Evolutionary conservation across 2,797 vertebrate genomes (phyloP).

Genomic region (Sebastes nivosus): DNA sequence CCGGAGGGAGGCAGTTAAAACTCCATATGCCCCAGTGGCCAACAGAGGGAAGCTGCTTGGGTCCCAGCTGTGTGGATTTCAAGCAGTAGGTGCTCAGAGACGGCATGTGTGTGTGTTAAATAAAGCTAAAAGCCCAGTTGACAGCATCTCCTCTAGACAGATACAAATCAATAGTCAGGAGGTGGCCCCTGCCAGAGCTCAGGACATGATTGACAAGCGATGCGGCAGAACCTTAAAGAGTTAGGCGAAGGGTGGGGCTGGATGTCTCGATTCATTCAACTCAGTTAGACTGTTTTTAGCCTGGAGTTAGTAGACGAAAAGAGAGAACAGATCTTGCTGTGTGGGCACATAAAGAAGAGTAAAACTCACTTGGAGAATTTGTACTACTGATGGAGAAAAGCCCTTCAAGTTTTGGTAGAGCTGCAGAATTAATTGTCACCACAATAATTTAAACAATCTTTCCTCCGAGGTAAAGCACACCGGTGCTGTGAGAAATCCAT

Average conservation of each 20-base stretch:
- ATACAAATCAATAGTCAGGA: slow-evolving; percentile 68
- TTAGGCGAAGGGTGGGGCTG: slow-evolving; percentile 42
- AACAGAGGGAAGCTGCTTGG: slow-evolving; percentile 17
- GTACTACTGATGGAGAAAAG: not conserved
- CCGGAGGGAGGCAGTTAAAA: slow-evolving; percentile 47
- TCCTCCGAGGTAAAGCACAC: not conserved
- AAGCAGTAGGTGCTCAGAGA: slow-evolving; percentile 28
- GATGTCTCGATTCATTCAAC: slow-evolving; percentile 38
- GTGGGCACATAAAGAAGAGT: slow-evolving; percentile 12
- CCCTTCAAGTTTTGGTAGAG: not conserved
- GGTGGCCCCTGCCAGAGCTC: slow-evolving; percentile 18
- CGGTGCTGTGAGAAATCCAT: slow-evolving; percentile 3
- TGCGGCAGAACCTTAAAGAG: slow-evolving; percentile 57
- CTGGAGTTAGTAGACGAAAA: slow-evolving; percentile 20
- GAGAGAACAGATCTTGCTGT: slow-evolving; percentile 17
- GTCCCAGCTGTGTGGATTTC: slow-evolving; percentile 46
- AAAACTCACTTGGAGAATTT: not conserved
- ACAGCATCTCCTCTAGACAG: slow-evolving; percentile 54
- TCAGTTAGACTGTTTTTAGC: slow-evolving; percentile 20
- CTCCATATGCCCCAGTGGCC: slow-evolving; percentile 37
- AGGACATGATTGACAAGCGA: slow-evolving; percentile 58
- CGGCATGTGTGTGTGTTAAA: slow-evolving; percentile 41
- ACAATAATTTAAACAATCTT: slow-evolving; percentile 2
- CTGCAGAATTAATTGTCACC: not conserved
- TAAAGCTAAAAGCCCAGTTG: slow-evolving; percentile 62